Base-by-base conservation (phyloP, 2,888 invertebrate species). In the Cantharis lateralis region DNA sequence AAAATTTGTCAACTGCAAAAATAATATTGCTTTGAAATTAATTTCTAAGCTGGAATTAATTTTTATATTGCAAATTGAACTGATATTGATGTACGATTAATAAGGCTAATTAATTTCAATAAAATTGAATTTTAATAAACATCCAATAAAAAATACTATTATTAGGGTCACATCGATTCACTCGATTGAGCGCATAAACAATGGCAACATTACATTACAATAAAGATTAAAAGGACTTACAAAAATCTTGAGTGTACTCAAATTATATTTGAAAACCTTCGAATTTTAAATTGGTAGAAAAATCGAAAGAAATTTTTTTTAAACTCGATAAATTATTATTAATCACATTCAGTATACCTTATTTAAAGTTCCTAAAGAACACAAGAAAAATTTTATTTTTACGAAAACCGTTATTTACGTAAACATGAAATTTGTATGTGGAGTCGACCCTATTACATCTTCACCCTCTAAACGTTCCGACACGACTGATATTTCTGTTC, bases 401-500 rank as follows among this genome's bases (percentile, higher is more conserved):
- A 66, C 64, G 64, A 20, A 63, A 63, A 63, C 63, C 16, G 63
- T 20, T 24, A 16, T 66, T n/a, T 18, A 66, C 64, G 64, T 66
- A 66, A 66, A 66, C 24, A 20, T n/a, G 18, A 20, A 66, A 9
- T 66, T 20, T 24, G 24, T 20, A 13, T n/a, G 9, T 66, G 20
- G 64, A 66, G 64, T 66, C 18, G 64, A 18, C 64, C 64, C 24
- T 18, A 18, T 24, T n/a, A 66, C 64, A 18, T 66, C 24, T 66
- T 24, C 28, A 66, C 32, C 62, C 15, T 62, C 26, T 16, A 26
- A 24, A 72, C 28, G 48, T 77, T 75, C 63, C 48, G 61, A 68
- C 77, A 62, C 77, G 77, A 77, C 77, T 77, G 74, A 74, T 74
- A 73, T 68, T 74, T 16, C 61, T 71, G 64, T 72, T 71, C 71